Conservation (phyloP, 2,888 invertebrate species). For the Netelia melanura region DNA sequence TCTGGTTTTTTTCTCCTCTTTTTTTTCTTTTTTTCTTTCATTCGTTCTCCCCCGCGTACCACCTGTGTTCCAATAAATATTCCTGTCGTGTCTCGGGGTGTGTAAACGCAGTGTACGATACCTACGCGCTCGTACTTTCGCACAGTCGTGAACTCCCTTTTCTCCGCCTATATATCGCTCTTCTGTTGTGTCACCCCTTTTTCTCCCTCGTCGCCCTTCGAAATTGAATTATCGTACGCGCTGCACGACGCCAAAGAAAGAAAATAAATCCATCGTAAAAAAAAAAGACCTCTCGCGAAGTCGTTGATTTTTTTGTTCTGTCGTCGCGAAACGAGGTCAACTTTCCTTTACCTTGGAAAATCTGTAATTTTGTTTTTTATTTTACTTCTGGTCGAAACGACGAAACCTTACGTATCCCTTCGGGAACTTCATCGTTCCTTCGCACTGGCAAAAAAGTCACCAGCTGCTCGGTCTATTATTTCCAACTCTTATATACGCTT, state of each 20-base stretch:
- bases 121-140: background rate
- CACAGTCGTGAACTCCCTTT: background rate
- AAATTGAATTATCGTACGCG: conserved; percentile 13
- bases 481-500: too few species aligned
- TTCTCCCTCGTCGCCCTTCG: background rate
- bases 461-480: background rate
- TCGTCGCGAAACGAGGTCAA: too few species aligned
- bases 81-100: conserved; percentile 13
- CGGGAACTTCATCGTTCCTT: background rate
- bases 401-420: conserved; percentile 10
- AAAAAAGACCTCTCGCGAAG: background rate
- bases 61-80: conserved; percentile 45
- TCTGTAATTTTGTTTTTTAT: too few species aligned
- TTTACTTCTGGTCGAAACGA: conserved; percentile 21
- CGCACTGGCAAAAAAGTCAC: background rate
- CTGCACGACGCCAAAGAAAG: background rate
- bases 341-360: too few species aligned
- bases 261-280: background rate
- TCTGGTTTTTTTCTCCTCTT: background rate
- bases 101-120: background rate
- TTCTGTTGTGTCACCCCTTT: background rate
- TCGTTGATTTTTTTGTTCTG: background rate
- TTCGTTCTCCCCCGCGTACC: conserved; percentile 7
- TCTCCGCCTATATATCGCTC: background rate
- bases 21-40: too few species aligned